Conservation (phyloP, 2,888 invertebrate species). For the Carcina quercana region DNA sequence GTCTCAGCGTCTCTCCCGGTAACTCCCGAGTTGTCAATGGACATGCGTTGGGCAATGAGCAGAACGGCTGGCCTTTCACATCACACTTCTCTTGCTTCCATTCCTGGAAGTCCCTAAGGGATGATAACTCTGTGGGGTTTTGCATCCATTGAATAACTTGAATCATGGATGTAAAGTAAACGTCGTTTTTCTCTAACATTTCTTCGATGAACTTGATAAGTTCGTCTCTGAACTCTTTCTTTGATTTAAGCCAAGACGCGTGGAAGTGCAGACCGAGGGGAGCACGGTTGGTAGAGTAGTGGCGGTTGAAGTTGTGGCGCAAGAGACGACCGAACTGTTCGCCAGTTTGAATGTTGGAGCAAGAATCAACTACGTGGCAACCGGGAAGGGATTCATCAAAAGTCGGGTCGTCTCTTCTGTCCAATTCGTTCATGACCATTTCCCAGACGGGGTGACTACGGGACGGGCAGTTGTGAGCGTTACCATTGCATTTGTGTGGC, state of each 20-base stretch:
- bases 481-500: constrained; percentile 96
- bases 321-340: constrained; percentile 93
- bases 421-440: constrained; percentile 96
- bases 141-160: constrained; percentile 98
- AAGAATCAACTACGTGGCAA: constrained; percentile 96
- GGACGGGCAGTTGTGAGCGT: constrained; percentile 94
- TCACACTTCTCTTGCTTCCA: constrained; percentile 96
- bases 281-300: constrained; percentile 94
- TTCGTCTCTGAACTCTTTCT: constrained; percentile 93
- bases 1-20: constrained; percentile 92
- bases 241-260: constrained; percentile 95
- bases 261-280: constrained; percentile 95
- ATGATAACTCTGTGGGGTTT: constrained; percentile 90
- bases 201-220: constrained; percentile 95
- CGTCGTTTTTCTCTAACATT: constrained; percentile 90
- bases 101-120: constrained; percentile 92
- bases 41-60: constrained; percentile 93
- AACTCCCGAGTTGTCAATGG: constrained; percentile 91
- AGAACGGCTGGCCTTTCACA: constrained; percentile 94
- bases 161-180: constrained; percentile 93
- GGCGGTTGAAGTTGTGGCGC: constrained; percentile 95
- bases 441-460: constrained; percentile 96
- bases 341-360: constrained; percentile 93
- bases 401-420: constrained; percentile 93
- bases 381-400: constrained; percentile 95